phyloP scores from a whole-genome alignment of 2,113 vertebrate genomes.

The Azemiops feae region DNA sequence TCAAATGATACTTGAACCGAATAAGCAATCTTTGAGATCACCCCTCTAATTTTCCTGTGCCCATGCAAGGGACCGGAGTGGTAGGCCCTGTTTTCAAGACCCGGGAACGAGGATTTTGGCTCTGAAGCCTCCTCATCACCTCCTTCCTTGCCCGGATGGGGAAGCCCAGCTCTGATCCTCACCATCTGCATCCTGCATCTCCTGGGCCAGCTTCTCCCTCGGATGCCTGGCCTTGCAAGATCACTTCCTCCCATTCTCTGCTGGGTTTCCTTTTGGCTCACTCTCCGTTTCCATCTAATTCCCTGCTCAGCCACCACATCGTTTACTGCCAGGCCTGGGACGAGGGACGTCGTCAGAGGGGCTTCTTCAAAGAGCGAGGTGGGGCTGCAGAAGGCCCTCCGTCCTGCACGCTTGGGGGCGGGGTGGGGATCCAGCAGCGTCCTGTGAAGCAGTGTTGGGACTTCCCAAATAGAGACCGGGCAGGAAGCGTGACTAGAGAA shows the following conservation, averaged over 20 bases:
- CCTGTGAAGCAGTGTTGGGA: neutral
- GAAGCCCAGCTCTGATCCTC: neutral
- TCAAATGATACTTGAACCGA: neutral
- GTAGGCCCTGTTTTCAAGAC: neutral
- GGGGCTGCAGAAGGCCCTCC: neutral
- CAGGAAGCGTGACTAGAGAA: neutral
- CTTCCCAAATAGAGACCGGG: neutral
- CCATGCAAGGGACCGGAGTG: neutral
- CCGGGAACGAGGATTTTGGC: neutral
- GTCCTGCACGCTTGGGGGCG: neutral
- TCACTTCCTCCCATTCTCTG: neutral
- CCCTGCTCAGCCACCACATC: neutral
- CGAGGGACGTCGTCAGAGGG: neutral
- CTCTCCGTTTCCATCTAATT: neutral
- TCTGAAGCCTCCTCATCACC: neutral
- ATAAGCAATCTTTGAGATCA: neutral
- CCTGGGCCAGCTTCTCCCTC: neutral
- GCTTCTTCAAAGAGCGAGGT: neutral
- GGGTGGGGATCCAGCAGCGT: neutral
- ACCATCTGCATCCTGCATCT: neutral
- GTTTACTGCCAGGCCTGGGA: neutral
- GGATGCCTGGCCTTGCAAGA: neutral
- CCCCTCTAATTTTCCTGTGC: neutral
- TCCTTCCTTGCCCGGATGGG: neutral
- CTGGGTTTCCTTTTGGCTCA: neutral